A percentile compares a stretch with the other conserved stretches of the same genome.
These are phyloP conservation scores for Brachypalpus laphriformis DNA, from an alignment of 2,888 invertebrate genomes.

Conservation along the genomic window DNA sequence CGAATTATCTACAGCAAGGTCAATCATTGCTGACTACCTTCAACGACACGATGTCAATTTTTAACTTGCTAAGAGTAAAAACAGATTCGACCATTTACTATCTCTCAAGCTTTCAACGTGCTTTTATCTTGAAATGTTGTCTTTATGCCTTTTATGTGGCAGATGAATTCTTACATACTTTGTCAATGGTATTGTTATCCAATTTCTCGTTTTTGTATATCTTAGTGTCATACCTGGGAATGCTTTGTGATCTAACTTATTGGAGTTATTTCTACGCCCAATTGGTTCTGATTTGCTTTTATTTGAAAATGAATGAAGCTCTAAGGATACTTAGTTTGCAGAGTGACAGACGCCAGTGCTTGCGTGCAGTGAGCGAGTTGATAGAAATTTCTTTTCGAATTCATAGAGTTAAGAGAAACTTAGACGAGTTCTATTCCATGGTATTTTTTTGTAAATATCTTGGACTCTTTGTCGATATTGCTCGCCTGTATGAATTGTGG, in stretches of 20 bases:
- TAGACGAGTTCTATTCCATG: background rate
- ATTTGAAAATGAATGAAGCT: background rate
- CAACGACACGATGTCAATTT: background rate
- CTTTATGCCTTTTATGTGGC: background rate
- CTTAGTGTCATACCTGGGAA: background rate
- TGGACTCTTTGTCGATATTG: background rate
- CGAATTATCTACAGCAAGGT: background rate
- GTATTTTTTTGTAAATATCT: background rate
- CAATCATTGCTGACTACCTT: background rate
- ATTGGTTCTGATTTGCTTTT: slow-evolving; percentile 10
- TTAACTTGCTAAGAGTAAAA: background rate
- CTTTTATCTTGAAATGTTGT: background rate
- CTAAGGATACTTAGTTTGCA: background rate
- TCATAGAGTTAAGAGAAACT: background rate
- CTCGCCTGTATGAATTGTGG: background rate
- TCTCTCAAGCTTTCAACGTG: background rate
- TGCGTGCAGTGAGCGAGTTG: background rate
- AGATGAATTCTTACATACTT: background rate
- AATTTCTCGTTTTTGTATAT: too few species aligned
- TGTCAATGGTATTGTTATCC: too few species aligned
- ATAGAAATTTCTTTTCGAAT: slow-evolving; percentile 1
- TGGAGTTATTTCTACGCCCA: background rate
- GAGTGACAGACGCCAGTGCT: background rate
- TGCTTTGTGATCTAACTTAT: background rate
- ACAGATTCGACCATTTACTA: background rate